phyloP scores from a whole-genome alignment of 2,797 vertebrate species.

The Moxostoma hubbsi region DNA sequence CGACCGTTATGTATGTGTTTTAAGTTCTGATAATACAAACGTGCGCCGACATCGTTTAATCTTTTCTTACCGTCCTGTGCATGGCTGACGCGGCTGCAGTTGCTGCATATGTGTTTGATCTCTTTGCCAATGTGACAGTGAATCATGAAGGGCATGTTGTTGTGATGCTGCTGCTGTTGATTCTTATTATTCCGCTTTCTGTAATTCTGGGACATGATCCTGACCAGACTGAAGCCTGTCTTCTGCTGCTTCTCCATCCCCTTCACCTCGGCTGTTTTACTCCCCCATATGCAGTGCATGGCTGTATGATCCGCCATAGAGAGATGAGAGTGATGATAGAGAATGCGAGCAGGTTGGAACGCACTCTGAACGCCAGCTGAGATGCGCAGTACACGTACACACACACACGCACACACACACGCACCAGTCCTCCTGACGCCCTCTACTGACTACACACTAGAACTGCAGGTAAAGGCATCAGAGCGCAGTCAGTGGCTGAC shows the following conservation, averaged over 20 bases:
- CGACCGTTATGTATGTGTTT: too few species aligned
- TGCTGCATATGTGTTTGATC: conserved; percentile 99
- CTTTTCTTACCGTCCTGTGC: conserved; percentile 90
- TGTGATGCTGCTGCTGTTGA: conserved; percentile 75
- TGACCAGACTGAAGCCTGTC: conserved; percentile 90
- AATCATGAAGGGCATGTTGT: conserved; percentile 94
- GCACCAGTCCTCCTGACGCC: neutral
- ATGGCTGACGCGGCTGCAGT: conserved; percentile 94
- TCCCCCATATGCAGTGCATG: conserved; percentile 80
- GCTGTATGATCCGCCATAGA: conserved; percentile 81
- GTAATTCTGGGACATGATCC: conserved; percentile 86
- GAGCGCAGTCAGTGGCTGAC: too few species aligned
- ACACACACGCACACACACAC: too few species aligned
- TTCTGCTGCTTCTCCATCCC: conserved; percentile 84
- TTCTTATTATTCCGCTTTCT: conserved; percentile 82
- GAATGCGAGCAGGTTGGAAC: neutral
- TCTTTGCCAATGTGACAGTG: conserved; percentile 98
- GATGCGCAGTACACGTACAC: neutral
- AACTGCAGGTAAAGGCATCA: neutral
- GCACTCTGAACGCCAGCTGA: neutral
- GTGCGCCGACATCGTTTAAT: neutral
- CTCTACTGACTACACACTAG: neutral
- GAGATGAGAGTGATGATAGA: conserved; percentile 55
- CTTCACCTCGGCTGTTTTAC: conserved; percentile 75
- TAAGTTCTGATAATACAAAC: neutral